Evolutionary conservation across 53 echinoderm and acorn worm genomes (phyloP), one percentile per base, ranked within the genome.

Genomic region (Arbacia lixula): DNA sequence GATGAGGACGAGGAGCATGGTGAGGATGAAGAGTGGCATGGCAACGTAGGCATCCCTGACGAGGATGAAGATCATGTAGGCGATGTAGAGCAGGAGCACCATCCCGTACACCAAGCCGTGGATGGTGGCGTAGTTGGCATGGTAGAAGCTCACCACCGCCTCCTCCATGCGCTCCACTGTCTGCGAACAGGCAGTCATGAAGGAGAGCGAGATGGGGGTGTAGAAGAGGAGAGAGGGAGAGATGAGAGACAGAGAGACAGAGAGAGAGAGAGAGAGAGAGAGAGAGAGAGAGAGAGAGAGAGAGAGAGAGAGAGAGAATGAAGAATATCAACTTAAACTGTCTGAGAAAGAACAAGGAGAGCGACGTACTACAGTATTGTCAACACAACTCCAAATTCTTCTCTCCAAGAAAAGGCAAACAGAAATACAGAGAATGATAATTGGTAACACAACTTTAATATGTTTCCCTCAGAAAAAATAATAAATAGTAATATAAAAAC

Each of bases 11-110:
- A 72, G 88, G 38, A 94, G 25, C 3, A 87, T 31, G 63, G 94
- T 92, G 35, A 98, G 17, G 68, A 98, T 84, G 66, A 98, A 84
- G 31, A 98, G 84, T 3, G 90, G 89, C 36, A 86, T 31, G 33
- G 98, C 94, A 17, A 82, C 79, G 21, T 94, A 53, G 71, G 93
- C 92, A 42, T 96, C 85, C 34, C 72, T 67, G 37, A 51, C 83
- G 51, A 93, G 32, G 51, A 87, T 88, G 50, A 12, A 84, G 57
- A 95, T 91, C 64, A 95, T 74, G 53, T 93, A 95, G 22, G 78
- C 87, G 12, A 80, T 25, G 64, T 74, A 95, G 33, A 91, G 65
- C 14, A 88, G 65, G 42, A 73, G 58, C 34, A 90, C 67, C 25
- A 91, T 1, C 38, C 60, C 50, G 36, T 79, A 91, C 37, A 84